Conservation (phyloP, 2,797 vertebrate species). For the Pipistrellus pygmaeus region DNA sequence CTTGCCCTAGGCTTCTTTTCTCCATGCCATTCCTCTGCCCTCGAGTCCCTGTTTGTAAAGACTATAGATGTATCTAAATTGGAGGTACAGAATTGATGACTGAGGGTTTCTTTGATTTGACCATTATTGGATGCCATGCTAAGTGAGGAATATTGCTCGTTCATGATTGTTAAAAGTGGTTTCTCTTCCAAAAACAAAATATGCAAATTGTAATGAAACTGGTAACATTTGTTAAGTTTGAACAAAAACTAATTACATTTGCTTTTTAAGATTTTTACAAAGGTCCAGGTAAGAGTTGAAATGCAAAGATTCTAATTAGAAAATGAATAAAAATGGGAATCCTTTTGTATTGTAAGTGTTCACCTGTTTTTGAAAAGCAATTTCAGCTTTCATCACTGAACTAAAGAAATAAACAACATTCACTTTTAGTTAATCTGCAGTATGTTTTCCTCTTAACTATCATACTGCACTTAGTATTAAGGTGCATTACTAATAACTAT, state of each 20-base stretch:
- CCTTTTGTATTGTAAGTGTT: conserved; percentile 57
- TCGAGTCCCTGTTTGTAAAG: neutral
- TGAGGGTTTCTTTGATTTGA: conserved; percentile 11
- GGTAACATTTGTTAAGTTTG: conserved; percentile 14
- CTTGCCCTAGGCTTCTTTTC: neutral
- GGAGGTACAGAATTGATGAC: neutral
- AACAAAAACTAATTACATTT: conserved; percentile 68
- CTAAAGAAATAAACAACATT: conserved; percentile 80
- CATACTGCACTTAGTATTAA: conserved; percentile 64
- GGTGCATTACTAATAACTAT: conserved; percentile 41
- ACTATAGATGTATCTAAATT: neutral
- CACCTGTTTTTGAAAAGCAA: conserved; percentile 69
- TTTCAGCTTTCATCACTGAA: conserved; percentile 84
- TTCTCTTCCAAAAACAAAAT: conserved; percentile 52
- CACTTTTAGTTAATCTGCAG: conserved; percentile 75
- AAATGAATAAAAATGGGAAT: conserved; percentile 67
- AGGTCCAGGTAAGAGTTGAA: conserved; percentile 63
- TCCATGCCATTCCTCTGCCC: neutral
- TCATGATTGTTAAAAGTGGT: neutral
- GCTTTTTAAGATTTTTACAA: conserved; percentile 84
- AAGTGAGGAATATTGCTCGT: conserved; percentile 6
- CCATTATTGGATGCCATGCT: neutral
- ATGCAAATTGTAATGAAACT: conserved; percentile 44
- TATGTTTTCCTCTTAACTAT: conserved; percentile 69
- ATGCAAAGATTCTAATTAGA: conserved; percentile 71